Evolutionary conservation across 2,113 vertebrate species (phyloP).

Genomic region (Hippolais icterina): DNA sequence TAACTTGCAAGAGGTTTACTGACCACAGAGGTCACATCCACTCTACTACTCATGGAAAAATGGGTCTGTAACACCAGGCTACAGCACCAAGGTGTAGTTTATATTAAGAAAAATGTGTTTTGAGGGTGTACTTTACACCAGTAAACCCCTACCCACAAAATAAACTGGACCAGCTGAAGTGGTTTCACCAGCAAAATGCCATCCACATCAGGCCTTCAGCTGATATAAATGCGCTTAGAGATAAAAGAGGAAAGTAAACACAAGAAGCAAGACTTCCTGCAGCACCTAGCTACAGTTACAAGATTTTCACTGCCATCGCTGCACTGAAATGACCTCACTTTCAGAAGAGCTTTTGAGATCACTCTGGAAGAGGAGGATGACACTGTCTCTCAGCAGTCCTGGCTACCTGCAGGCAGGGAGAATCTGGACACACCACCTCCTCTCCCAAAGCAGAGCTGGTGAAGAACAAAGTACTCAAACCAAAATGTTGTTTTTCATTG

Average conservation of each 20-base stretch:
- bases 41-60: background rate
- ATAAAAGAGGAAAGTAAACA: background rate
- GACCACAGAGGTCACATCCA: background rate
- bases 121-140: background rate
- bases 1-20: background rate
- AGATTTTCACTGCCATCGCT: background rate
- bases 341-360: background rate
- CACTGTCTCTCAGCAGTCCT: fast-evolving
- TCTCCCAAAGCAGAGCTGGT: fast-evolving
- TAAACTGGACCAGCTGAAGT: background rate
- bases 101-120: background rate
- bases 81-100: background rate
- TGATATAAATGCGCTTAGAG: background rate
- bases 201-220: background rate
- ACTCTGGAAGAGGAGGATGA: background rate
- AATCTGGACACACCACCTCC: background rate
- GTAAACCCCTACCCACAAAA: background rate
- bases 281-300: background rate
- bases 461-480: background rate
- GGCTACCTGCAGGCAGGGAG: background rate
- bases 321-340: background rate
- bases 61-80: background rate
- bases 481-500: background rate
- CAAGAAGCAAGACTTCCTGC: background rate
- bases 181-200: background rate